Evolutionary conservation across 92 coral and sea anemone genomes (phyloP).

Genomic region (Micromussa lordhowensis): DNA sequence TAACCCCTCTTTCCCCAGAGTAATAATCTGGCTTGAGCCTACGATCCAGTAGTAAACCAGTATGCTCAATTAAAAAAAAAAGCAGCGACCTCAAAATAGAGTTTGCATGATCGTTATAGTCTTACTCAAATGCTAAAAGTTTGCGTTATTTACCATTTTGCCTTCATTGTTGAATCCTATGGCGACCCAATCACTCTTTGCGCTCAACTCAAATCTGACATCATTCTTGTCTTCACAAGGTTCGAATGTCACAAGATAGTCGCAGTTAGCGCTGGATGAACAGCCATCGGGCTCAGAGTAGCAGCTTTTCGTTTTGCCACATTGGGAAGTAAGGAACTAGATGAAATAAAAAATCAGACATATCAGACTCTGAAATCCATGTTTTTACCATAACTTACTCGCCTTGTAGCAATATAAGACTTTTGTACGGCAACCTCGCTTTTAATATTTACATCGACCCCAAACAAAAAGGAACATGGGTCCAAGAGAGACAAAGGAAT

Average conservation of each 20-base stretch:
- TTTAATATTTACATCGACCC: too few relatives aligned
- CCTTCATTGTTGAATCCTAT: conserved; percentile 71
- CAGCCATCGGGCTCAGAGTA: conserved; percentile 70
- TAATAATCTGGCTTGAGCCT: too few relatives aligned
- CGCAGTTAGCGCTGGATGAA: conserved; percentile 61
- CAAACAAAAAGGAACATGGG: too few relatives aligned
- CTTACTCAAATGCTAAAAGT: not conserved
- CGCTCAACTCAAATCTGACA: conserved; percentile 75
- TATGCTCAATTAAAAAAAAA: too few relatives aligned
- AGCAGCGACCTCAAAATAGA: too few relatives aligned
- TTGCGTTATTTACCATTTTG: conserved; percentile 64
- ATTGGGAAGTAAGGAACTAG: conserved; percentile 65
- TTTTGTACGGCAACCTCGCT: not conserved
- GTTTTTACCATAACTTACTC: not conserved
- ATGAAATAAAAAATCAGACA: not conserved
- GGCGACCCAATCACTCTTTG: conserved; percentile 72
- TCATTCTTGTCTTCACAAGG: conserved; percentile 32
- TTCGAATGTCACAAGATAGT: conserved; percentile 72
- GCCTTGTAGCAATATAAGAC: not conserved
- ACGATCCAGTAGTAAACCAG: too few relatives aligned
- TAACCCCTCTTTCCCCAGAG: too few relatives aligned
- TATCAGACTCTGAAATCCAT: not conserved
- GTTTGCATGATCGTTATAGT: not conserved
- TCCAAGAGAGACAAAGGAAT: not conserved
- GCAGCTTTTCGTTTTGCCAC: conserved; percentile 75